These are phyloP conservation scores for Musca vetustissima DNA, from an alignment of 1,140 invertebrate genomes.

Conservation along the genomic window DNA sequence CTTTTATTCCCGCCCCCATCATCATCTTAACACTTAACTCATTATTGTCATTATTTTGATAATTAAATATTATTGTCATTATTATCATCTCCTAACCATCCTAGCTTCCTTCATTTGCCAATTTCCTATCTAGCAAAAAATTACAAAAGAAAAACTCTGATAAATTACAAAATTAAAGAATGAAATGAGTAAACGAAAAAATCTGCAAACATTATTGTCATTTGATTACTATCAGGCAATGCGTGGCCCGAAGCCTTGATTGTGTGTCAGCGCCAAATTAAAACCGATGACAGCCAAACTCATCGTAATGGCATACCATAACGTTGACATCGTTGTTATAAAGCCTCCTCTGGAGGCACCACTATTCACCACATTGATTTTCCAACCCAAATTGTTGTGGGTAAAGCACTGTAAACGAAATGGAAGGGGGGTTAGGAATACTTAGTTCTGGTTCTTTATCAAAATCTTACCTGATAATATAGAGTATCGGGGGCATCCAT, in stretches of 20 bases:
- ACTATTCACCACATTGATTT: slow-evolving; percentile 83
- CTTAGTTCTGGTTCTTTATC: not conserved
- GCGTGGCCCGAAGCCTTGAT: not conserved
- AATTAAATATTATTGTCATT: not conserved
- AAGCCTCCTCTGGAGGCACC: slow-evolving; percentile 47
- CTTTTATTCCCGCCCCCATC: not conserved
- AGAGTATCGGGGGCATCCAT: slow-evolving; percentile 76
- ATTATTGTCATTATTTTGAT: not conserved
- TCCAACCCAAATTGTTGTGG: slow-evolving; percentile 90
- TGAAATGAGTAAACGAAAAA: too few species aligned
- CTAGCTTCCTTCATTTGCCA: not conserved
- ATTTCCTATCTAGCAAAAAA: slow-evolving; percentile 3
- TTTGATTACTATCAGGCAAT: slow-evolving; percentile 46
- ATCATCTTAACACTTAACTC: too few species aligned
- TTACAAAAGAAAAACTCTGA: slow-evolving; percentile 1
- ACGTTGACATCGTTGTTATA: too few species aligned
- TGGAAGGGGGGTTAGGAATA: not conserved
- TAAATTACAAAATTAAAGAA: not conserved
- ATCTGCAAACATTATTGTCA: not conserved
- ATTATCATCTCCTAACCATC: not conserved
- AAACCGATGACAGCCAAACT: slow-evolving; percentile 28
- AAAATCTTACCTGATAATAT: slow-evolving; percentile 79
- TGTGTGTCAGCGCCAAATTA: slow-evolving; percentile 44
- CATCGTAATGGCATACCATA: too few species aligned
- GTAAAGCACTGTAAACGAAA: slow-evolving; percentile 77